Evolutionary conservation across 2,888 invertebrate genomes (phyloP), one percentile per base, ranked within the genome.

Genomic region (Antheraea assamensis): DNA sequence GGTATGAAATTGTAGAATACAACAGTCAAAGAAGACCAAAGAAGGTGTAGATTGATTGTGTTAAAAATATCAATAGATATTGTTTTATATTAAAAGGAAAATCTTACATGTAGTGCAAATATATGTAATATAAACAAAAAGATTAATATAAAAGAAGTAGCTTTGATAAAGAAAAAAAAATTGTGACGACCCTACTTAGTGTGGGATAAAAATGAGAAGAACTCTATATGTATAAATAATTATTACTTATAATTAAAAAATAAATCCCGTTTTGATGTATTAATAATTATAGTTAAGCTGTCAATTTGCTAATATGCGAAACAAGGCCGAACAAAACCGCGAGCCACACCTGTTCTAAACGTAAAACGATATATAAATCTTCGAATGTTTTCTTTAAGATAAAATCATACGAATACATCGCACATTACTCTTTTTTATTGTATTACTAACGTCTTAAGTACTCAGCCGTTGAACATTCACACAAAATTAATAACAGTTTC

Each of bases 401-500:
- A 21, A 15, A 61, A 61, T 61, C 24, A 58, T 58, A 58, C n/a
- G n/a, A 58, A 58, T 2, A 24, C 58, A 58, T 58, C 27, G 17
- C 61, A 61, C 27, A 61, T 61, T 61, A 27, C 17, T 61, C 27
- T 30, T 61, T 27, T 61, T 61, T 61, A 61, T 61, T 61, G 3
- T 61, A 61, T 15, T 30, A 61, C 15, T 61, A 61, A 61, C 27
- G 17, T 30, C 13, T 27, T 61, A 61, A 61, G 1, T 61, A 27
- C 27, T 27, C n/a, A n/a, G n/a, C n/a, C n/a, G 27, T 27, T 15
- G 17, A 61, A 24, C 27, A 21, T 61, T 61, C 27, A 61, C 15
- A 61, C 17, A 61, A 61, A 61, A 61, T 61, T 27, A 61, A 61
- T 61, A 61, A 61, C 61, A 61, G 27, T 61, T 27, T 68, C n/a